Evolutionary conservation across 1,140 invertebrate genomes (phyloP).

Genomic region (Tyrophagus putrescentiae): DNA sequence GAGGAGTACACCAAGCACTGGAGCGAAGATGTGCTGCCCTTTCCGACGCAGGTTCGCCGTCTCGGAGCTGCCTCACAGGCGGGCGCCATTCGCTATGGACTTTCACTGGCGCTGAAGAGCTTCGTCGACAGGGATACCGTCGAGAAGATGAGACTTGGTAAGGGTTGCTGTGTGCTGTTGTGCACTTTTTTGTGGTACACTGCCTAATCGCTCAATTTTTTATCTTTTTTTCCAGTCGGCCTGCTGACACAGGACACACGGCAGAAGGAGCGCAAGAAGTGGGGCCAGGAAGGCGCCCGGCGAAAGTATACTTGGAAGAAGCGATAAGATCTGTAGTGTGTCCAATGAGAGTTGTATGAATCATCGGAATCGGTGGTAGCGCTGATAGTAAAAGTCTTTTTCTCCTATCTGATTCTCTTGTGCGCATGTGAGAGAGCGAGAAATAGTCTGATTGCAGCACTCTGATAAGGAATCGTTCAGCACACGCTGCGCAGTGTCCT

Average conservation of each 20-base stretch:
- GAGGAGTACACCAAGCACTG: slow-evolving; percentile 30
- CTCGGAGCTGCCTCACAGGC: slow-evolving; percentile 55
- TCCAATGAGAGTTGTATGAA: no score
- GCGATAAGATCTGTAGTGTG: slow-evolving; percentile 7
- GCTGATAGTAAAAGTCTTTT: no score
- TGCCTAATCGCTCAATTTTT: neutral
- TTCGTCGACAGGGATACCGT: slow-evolving; percentile 60
- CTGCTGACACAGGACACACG: slow-evolving; percentile 66
- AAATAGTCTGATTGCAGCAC: no score
- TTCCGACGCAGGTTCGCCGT: slow-evolving; percentile 39
- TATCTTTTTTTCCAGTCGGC: slow-evolving; percentile 47
- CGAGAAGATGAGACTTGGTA: slow-evolving; percentile 73
- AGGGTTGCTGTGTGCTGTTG: slow-evolving; percentile 28
- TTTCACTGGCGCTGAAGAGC: slow-evolving; percentile 55
- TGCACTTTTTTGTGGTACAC: slow-evolving; percentile 12
- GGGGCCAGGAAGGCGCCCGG: slow-evolving; percentile 74
- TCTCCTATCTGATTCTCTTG: no score
- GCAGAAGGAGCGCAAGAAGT: slow-evolving; percentile 75
- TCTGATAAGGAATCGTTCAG: no score
- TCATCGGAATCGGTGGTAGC: no score
- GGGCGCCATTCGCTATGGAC: slow-evolving; percentile 67
- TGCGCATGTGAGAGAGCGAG: no score
- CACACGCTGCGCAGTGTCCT: no score
- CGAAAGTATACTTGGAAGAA: slow-evolving; percentile 72
- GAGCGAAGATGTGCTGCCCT: slow-evolving; percentile 30